Evolutionary conservation across 2,888 invertebrate species (phyloP), one percentile per base, ranked within the genome.

Genomic region (Dynastes hyllus): DNA sequence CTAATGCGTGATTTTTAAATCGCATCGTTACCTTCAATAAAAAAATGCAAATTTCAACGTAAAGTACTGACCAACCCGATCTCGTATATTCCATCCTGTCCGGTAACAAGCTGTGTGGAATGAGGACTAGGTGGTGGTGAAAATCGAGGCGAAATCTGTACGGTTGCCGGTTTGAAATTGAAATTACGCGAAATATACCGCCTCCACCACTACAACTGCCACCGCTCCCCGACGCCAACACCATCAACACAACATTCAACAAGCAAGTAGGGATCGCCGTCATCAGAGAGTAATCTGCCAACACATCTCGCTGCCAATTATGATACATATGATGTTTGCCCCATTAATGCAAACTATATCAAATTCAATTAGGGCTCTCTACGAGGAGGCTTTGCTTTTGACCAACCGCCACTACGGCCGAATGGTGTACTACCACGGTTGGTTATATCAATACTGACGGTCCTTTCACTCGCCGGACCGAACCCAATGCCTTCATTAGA

Each of bases 271-370:
- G 63, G 84, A 84, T 84, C 84, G 75, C 27, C 51, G 9, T 27
- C 69, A 27, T 16, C 50, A 51, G 61, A 45, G 78, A 81, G 80
- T 83, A 82, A 83, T 82, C 22, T 61, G 61, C 61, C 61, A 61
- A 75, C 73, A 75, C 73, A 75, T 75, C 73, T 75, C 73, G 55
- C 73, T 61, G 73, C 73, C 78, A 85, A 86, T 86, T 86, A 86
- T 85, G 84, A 85, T 85, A 85, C 85, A 75, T 75, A 86, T 86
- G 83, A 85, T 85, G 84, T 84, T 84, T 65, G 84, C 84, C 85
- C 85, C 85, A 86, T 86, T 86, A 85, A 86, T 86, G 86, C 85
- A 86, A 87, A 87, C 86, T 86, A 86, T 86, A 86, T 86, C 84
- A 86, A 87, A 86, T 87, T 86, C 84, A 85, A 87, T 87, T 86